phyloP scores from a whole-genome alignment of 2,113 vertebrate genomes.

The Protobothrops flavoviridis region DNA sequence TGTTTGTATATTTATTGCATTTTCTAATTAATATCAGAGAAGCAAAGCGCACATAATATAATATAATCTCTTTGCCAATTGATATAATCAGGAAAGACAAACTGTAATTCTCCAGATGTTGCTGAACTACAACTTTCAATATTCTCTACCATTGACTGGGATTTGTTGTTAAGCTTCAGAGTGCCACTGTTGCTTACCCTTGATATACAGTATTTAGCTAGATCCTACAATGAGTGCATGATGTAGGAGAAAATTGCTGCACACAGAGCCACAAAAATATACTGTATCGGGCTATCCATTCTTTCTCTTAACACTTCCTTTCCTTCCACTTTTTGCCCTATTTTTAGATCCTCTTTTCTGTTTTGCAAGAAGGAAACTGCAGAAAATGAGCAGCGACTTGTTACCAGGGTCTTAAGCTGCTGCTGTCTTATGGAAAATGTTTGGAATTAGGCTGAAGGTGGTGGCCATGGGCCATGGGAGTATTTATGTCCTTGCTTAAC shows the following conservation, averaged over 20 bases:
- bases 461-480: not conserved
- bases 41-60: not conserved
- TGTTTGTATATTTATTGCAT: not conserved
- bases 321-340: not conserved
- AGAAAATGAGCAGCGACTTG: not conserved
- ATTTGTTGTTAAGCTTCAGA: not conserved
- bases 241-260: not conserved
- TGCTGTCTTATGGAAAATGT: not conserved
- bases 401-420: not conserved
- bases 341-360: not conserved
- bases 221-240: not conserved
- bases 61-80: not conserved
- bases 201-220: not conserved
- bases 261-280: not conserved
- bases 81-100: not conserved
- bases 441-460: not conserved
- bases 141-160: not conserved
- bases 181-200: not conserved
- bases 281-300: not conserved
- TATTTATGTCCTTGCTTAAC: not conserved
- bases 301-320: not conserved
- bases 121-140: not conserved
- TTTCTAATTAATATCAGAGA: not conserved
- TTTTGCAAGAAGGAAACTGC: not conserved
- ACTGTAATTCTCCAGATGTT: not conserved